Percentiles rank a stretch among this genome's conserved stretches.
phyloP scores from a whole-genome alignment of 2,888 invertebrate genomes.

The Carterocephalus palaemon region DNA sequence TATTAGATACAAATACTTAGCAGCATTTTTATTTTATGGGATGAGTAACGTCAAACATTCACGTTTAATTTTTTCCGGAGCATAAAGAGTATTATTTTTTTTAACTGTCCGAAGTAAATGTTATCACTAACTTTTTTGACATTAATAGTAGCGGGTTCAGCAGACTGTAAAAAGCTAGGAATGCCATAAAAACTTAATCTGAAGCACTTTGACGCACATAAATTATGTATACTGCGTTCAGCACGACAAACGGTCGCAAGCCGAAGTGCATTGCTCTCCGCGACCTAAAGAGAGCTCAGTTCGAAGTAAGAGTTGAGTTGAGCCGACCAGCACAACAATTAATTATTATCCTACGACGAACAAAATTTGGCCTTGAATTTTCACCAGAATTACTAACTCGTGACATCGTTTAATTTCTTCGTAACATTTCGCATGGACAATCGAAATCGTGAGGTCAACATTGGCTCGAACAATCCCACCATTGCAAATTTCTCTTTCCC shows the following conservation, averaged over 20 bases:
- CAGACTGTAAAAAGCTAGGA: neutral
- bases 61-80: too few species aligned
- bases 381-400: slow-evolving; percentile 68
- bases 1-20: too few species aligned
- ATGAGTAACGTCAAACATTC: too few species aligned
- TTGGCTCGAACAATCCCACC: slow-evolving; percentile 65
- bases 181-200: neutral
- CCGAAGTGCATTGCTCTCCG: slow-evolving; percentile 4
- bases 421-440: slow-evolving; percentile 76
- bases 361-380: slow-evolving; percentile 73
- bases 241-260: slow-evolving; percentile 1
- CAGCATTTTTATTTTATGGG: too few species aligned
- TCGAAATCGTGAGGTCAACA: slow-evolving; percentile 78
- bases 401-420: slow-evolving; percentile 72
- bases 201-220: slow-evolving; percentile 7
- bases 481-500: slow-evolving; percentile 74
- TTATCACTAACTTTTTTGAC: too few species aligned
- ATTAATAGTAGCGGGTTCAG: too few species aligned
- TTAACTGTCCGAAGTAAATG: too few species aligned
- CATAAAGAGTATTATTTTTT: too few species aligned
- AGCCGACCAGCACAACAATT: slow-evolving; percentile 24
- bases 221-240: slow-evolving; percentile 8
- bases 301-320: slow-evolving; percentile 16
- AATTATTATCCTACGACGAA: slow-evolving; percentile 49
- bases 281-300: slow-evolving; percentile 1